Base-by-base conservation (phyloP, 2,888 invertebrate genomes). In the Parnassius mnemosyne region DNA sequence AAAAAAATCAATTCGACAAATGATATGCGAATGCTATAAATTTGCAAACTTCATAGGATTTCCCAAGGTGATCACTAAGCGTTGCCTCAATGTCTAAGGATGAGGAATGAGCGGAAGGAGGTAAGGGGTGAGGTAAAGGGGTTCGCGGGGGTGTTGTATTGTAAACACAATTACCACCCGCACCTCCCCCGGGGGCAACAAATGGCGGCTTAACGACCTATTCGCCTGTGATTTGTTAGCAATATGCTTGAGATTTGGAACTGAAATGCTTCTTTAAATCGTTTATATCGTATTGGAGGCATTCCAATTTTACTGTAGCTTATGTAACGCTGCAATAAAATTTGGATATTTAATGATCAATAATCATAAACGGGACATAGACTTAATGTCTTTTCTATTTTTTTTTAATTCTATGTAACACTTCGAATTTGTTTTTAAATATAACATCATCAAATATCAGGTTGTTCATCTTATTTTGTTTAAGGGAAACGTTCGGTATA, bases 131-230 rank as follows among this genome's bases (percentile, higher is more conserved):
- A 68, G 57, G 67, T 60, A 63, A 65, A 72, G 77, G 81, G 81
- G 81, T 60, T 47, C 55, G 53, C 10, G 57, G 65, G 73, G 75
- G 80, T 81, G 81, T 68, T 79, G 75, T 86, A 86, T 85, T 85
- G 84, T 85, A 84, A 86, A 86, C 84, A 85, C 85, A 85, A 86
- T 89, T 89, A 89, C 89, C 85, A 74, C 83, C 83, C 75, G 70
- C 68, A 65, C 68, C 66, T 78, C 75, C 81, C 78, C 74, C 69
- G 72, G 76, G 80, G 84, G 79, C 86, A 83, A 83, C 87, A 86
- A 90, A 90, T 86, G 87, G 84, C 79, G 81, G 87, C 88, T 89
- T 89, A 90, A 90, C 90, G 90, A 89, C 87, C 89, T 85, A 89
- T 89, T 89, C 85, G 82, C 81, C 76, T 79, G 88, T 89, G 89